A percentile compares a stretch with the other conserved stretches of the same genome.
Evolutionary conservation across 2,797 vertebrate genomes (phyloP).

Genomic region (Nyctibius grandis): DNA sequence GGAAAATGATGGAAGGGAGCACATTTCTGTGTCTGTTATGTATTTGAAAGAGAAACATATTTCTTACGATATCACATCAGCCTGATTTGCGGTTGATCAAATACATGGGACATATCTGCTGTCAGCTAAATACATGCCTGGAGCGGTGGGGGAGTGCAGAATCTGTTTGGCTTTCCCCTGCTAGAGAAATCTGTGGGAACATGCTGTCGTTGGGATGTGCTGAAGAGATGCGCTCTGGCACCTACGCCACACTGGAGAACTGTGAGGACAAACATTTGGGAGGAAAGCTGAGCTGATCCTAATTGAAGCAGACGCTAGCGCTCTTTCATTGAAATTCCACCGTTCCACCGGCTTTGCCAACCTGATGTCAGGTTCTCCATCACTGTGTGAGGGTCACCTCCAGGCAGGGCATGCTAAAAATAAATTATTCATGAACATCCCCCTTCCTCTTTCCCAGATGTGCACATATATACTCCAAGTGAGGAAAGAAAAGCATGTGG

Average conservation of each 20-base stretch:
- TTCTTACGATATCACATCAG: background rate
- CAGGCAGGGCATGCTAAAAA: background rate
- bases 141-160: constrained; percentile 20
- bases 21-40: background rate
- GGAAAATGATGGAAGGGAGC: background rate
- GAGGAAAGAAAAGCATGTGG: constrained; percentile 1
- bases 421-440: background rate
- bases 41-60: background rate
- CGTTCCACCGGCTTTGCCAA: constrained; percentile 14
- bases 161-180: constrained; percentile 54
- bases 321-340: constrained; percentile 31
- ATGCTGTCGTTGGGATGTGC: constrained; percentile 51
- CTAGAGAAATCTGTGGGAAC: constrained; percentile 51
- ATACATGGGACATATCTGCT: constrained; percentile 2
- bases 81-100: background rate
- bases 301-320: constrained; percentile 35
- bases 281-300: constrained; percentile 48
- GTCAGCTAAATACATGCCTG: background rate
- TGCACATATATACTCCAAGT: background rate
- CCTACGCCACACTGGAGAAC: constrained; percentile 31
- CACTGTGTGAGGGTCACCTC: background rate
- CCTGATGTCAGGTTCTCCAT: constrained; percentile 46
- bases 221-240: constrained; percentile 62
- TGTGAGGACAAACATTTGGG: constrained; percentile 66
- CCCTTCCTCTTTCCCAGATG: background rate